Conservation (phyloP, 2,888 invertebrate species). For the Leucophenga maculata region DNA sequence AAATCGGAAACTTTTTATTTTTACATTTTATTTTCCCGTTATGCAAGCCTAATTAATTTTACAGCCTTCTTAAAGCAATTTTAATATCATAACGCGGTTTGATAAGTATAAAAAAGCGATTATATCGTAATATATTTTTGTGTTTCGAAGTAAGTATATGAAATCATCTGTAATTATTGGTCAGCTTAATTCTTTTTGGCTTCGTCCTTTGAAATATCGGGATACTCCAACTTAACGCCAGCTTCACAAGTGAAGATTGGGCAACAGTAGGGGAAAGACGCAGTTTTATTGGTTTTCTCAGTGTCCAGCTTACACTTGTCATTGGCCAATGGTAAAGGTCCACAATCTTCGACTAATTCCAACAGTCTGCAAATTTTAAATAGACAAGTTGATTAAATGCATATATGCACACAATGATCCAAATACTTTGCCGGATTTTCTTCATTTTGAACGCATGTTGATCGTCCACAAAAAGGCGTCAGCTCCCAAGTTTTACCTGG, state of each 20-base stretch:
- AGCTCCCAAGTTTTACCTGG: slow-evolving; percentile 89
- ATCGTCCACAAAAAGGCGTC: slow-evolving; percentile 91
- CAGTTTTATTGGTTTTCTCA: slow-evolving; percentile 91
- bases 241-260: slow-evolving; percentile 89
- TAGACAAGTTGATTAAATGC: neutral
- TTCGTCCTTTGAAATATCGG: slow-evolving; percentile 78
- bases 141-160: no score
- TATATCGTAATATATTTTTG: no score
- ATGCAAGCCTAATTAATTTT: no score
- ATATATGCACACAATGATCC: neutral
- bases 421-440: slow-evolving; percentile 77
- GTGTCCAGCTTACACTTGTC: slow-evolving; percentile 89
- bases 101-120: no score
- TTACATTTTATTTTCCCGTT: no score
- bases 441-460: slow-evolving; percentile 87
- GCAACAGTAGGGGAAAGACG: slow-evolving; percentile 89
- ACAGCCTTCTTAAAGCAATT: no score
- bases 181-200: slow-evolving; percentile 55
- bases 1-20: no score
- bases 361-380: slow-evolving; percentile 75
- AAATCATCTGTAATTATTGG: no score
- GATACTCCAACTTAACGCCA: slow-evolving; percentile 88
- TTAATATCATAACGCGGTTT: no score
- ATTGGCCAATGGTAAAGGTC: slow-evolving; percentile 88
- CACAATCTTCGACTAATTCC: slow-evolving; percentile 91